Evolutionary conservation across 2,797 vertebrate genomes (phyloP).

Genomic region (Furcifer pardalis): DNA sequence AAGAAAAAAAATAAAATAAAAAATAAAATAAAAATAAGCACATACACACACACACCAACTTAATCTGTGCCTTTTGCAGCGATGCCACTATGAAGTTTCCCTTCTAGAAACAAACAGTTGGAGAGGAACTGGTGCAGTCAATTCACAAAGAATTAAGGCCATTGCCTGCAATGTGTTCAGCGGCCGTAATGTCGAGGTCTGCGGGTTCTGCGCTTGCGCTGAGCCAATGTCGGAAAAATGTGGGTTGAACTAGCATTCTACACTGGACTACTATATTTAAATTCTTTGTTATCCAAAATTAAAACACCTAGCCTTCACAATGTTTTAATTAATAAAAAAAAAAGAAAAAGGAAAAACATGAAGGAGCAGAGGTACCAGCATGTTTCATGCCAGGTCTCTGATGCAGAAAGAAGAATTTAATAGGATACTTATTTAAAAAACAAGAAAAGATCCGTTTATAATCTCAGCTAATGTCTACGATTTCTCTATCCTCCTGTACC

Average conservation of each 20-base stretch:
- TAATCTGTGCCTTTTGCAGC: background rate
- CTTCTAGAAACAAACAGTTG: background rate
- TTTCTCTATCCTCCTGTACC: background rate
- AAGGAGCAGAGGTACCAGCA: slow-evolving; percentile 31
- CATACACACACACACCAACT: background rate
- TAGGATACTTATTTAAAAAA: background rate
- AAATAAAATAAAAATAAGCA: too few relatives aligned
- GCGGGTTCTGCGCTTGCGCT: too few relatives aligned
- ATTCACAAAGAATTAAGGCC: background rate
- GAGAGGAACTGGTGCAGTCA: background rate
- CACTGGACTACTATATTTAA: slow-evolving; percentile 46
- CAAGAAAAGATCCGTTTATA: background rate
- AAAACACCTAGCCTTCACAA: slow-evolving; percentile 43
- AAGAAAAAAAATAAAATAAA: too few relatives aligned
- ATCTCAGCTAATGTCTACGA: background rate
- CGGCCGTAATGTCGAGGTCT: too few relatives aligned
- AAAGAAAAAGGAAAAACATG: slow-evolving; percentile 59
- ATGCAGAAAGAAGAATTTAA: slow-evolving; percentile 48
- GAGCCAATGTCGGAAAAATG: too few relatives aligned
- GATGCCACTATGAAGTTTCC: background rate
- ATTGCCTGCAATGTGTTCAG: slow-evolving; percentile 7
- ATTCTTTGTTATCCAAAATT: slow-evolving; percentile 41
- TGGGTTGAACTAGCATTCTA: slow-evolving; percentile 12
- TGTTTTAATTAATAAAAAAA: slow-evolving; percentile 61
- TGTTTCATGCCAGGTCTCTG: slow-evolving; percentile 44